A percentile compares a stretch with the other conserved stretches of the same genome.
These are phyloP conservation scores for Torymus texanus DNA, from an alignment of 2,888 invertebrate species.

Conservation along the genomic window DNA sequence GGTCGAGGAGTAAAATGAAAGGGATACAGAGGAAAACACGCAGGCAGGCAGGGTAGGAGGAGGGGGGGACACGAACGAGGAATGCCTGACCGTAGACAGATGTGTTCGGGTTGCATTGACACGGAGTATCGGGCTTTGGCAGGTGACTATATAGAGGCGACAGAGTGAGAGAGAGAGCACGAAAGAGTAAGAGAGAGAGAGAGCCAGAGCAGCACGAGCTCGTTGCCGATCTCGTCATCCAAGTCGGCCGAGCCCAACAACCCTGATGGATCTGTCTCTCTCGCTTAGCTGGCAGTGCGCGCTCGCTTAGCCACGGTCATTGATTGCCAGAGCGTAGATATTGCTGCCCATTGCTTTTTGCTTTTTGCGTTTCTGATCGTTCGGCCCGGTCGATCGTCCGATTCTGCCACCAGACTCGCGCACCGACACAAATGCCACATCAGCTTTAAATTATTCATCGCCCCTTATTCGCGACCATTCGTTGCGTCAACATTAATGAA, in stretches of 20 bases:
- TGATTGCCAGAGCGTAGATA: slow-evolving; percentile 4
- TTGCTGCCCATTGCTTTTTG: not conserved
- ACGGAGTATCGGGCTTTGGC: slow-evolving; percentile 1
- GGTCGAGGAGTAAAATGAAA: not conserved
- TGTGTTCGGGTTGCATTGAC: not conserved
- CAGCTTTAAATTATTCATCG: no score
- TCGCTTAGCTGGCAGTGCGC: slow-evolving; percentile 9
- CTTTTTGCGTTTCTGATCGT: not conserved
- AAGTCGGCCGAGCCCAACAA: not conserved
- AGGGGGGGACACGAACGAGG: not conserved
- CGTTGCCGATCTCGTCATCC: not conserved
- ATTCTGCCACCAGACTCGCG: no score
- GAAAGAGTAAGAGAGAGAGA: no score
- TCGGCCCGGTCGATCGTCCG: not conserved
- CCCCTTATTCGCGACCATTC: not conserved
- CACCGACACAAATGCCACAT: no score
- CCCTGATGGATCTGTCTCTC: no score
- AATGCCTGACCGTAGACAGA: slow-evolving; percentile 4
- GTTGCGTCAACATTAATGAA: slow-evolving; percentile 28
- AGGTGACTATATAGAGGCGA: no score
- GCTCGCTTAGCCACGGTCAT: slow-evolving; percentile 31
- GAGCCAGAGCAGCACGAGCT: no score
- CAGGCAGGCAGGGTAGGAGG: not conserved
- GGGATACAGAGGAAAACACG: not conserved
- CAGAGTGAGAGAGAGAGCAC: not conserved